Evolutionary conservation across 1,140 invertebrate genomes (phyloP).

Genomic region (Drosophila ananassae): DNA sequence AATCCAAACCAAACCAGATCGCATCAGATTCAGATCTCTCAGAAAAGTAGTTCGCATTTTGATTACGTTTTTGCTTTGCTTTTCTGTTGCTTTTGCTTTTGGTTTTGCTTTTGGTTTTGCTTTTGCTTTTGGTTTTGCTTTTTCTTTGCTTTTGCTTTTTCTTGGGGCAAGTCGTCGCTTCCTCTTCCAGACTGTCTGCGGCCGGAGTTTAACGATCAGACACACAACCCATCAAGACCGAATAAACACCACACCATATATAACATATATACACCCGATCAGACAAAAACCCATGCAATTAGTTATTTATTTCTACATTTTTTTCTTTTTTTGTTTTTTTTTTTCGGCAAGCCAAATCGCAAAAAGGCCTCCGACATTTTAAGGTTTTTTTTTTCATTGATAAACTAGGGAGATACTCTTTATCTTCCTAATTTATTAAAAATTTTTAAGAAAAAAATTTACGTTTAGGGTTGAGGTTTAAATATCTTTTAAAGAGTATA

Average conservation of each 20-base stretch:
- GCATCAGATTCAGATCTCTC: slow-evolving; percentile 22
- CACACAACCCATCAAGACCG: slow-evolving; percentile 15
- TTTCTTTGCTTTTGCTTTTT: neutral
- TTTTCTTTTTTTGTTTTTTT: neutral
- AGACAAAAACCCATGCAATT: slow-evolving; percentile 37
- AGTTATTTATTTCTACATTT: slow-evolving; percentile 2
- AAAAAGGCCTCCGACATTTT: slow-evolving; percentile 12
- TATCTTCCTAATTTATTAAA: neutral
- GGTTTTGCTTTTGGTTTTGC: neutral
- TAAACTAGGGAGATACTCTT: slow-evolving; percentile 6
- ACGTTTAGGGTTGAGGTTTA: too few relatives aligned
- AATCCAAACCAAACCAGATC: slow-evolving; percentile 42
- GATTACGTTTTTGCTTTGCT: slow-evolving; percentile 20
- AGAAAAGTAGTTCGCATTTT: slow-evolving; percentile 40
- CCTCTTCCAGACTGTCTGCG: neutral
- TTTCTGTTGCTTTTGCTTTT: neutral
- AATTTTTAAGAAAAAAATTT: too few relatives aligned
- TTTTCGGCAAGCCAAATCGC: slow-evolving; percentile 32
- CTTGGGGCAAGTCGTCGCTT: neutral
- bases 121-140: slow-evolving; percentile 4
- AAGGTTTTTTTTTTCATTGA: neutral
- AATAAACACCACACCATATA: neutral
- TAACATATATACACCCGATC: slow-evolving; percentile 2
- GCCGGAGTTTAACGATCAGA: neutral
- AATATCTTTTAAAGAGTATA: too few relatives aligned